Evolutionary conservation across 2,113 vertebrate species (phyloP), one percentile per base, ranked within the genome.

Genomic region (Ciconia stormi): DNA sequence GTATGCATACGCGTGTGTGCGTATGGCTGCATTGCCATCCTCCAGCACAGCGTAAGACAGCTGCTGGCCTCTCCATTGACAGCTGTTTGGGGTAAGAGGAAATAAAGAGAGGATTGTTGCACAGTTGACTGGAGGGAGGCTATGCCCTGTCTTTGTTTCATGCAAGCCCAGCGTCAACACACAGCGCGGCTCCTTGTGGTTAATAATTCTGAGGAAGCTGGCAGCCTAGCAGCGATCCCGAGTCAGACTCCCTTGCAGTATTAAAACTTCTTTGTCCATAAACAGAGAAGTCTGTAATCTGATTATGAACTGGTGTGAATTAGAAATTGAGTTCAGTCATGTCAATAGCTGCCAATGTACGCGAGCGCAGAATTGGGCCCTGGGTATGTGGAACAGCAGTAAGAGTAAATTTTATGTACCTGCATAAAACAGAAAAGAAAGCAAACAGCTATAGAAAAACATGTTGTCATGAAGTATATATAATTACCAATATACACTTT

Each of bases 1-100:
- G 1, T 5, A 0, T 4, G 21, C 32, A 36, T 42, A 13, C 0
- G 0, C 0, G 3, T 14, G 34, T 22, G 53, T 34, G 62, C 14
- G 2, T 21, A 3, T 0, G 3, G 49, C 26, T 3, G 1, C 52
- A 10, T 3, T n/a, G 44, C 29, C 49, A 34, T 27, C 53, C 72
- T 56, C 67, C 53, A 53, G 63, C 56, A 15, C 16, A 8, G 59
- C 59, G 91, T 71, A 27, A 0, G 0, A 63, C 7, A 71, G 62
- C 71, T 95, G 36, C 49, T 79, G 70, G 36, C 30, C 40, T 83
- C 83, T 53, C 49, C 63, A 36, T 7, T 29, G 26, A 23, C 17
- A 61, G 53, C 47, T 56, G 10, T 16, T 16, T 52, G 42, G 40
- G 20, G 20, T 2, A 59, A 79, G 30, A 49, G 19, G 49, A 34